These are phyloP conservation scores for Oxygymnocypris stewartii DNA, from an alignment of 2,113 vertebrate genomes.

Conservation along the genomic window DNA sequence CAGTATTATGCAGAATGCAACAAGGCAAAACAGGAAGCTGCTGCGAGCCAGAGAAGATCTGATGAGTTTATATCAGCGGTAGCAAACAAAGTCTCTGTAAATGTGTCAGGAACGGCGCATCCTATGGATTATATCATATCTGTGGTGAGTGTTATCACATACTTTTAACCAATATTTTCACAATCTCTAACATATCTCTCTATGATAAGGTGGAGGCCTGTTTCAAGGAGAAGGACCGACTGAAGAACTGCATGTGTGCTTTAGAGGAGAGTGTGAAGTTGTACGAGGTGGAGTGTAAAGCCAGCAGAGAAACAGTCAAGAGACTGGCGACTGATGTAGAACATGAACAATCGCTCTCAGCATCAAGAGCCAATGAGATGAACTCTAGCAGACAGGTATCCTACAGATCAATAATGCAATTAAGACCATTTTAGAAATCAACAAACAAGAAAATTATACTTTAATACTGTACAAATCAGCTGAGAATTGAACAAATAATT, in stretches of 20 bases:
- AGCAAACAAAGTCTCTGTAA: slow-evolving; percentile 64
- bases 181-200: not conserved
- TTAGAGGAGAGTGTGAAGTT: slow-evolving; percentile 78
- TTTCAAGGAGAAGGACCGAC: slow-evolving; percentile 70
- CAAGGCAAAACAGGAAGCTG: slow-evolving; percentile 66
- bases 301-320: slow-evolving; percentile 83
- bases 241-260: slow-evolving; percentile 71
- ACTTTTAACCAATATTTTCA: not conserved
- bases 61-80: slow-evolving; percentile 73
- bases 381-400: slow-evolving; percentile 79
- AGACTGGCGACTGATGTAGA: slow-evolving; percentile 82
- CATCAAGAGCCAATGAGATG: slow-evolving; percentile 67
- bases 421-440: not conserved
- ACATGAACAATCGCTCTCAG: slow-evolving; percentile 75
- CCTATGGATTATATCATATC: slow-evolving; percentile 69
- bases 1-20: slow-evolving; percentile 70
- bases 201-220: slow-evolving; percentile 71
- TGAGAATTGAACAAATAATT: too few relatives aligned
- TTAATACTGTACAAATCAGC: too few relatives aligned
- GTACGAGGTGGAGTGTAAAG: slow-evolving; percentile 86
- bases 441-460: not conserved
- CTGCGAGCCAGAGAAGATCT: slow-evolving; percentile 62
- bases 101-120: slow-evolving; percentile 64
- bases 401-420: not conserved
- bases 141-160: slow-evolving; percentile 70